Evolutionary conservation across 2,113 vertebrate genomes (phyloP), one percentile per base, ranked within the genome.

Genomic region (Trinectes maculatus): DNA sequence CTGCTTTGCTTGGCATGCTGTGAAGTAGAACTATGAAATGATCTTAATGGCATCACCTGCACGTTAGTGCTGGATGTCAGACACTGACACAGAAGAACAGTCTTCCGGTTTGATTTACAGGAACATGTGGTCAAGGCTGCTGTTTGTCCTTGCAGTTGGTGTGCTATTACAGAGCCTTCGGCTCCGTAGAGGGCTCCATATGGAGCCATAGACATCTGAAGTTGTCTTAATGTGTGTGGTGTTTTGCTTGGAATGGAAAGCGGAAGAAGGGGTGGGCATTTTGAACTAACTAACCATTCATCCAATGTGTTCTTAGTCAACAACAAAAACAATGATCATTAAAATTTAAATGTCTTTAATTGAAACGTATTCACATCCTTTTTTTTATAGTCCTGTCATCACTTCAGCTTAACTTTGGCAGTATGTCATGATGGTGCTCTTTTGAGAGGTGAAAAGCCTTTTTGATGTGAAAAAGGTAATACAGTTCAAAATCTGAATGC

Each of bases 141-240:
- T 86, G 79, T 88, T 85, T 83, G 80, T 85, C 82, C 71, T 65
- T 81, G 82, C 86, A 87, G 78, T 85, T 74, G 85, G 81, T 87
- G 84, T 89, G 76, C 56, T 53, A 12, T 89, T 89, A 86, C 89
- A 78, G 48, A 77, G 65, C 47, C 43, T 55, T 66, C 3, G 8
- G 47, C 74, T 80, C 61, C 44, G 36, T 57, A 54, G 59, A 82
- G 62, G 51, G 62, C 70, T 36, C 89, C 83, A 87, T 88, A 86
- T 88, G 86, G 77, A 79, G 70, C 58, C 24, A 53, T 58, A 73
- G 68, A 60, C 72, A 77, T 87, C 63, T 74, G 59, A 83, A 49
- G 74, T 77, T 64, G 62, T 71, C 79, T 71, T 18, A 54, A 39
- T 60, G 61, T 56, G 60, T 52, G 49, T 44, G 26, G 21, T 51